These are phyloP conservation scores for Atta texana DNA, from an alignment of 1,140 invertebrate genomes.

Conservation along the genomic window DNA sequence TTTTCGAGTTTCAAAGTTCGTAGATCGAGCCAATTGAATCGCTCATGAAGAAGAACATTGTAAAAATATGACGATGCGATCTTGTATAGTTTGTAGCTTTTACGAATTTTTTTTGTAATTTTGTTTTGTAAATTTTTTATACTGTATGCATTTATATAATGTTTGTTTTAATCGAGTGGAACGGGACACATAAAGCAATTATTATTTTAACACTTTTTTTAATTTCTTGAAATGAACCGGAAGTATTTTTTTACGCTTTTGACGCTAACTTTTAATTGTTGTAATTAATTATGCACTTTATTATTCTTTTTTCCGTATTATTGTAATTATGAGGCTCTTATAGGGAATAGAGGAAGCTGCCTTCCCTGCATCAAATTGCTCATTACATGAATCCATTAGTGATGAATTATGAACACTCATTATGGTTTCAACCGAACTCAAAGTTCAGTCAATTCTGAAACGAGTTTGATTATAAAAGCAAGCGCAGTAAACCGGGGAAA, in stretches of 20 bases:
- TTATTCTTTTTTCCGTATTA: not conserved
- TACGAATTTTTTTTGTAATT: not conserved
- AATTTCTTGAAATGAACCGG: not conserved
- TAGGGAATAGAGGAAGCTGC: not conserved
- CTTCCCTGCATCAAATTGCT: constrained; percentile 1
- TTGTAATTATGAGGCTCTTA: not conserved
- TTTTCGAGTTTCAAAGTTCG: not conserved
- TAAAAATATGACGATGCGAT: not conserved
- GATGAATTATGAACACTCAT: constrained; percentile 45
- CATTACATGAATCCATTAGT: constrained; percentile 15
- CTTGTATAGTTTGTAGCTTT: not conserved
- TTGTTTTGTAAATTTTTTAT: not conserved
- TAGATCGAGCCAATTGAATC: not conserved
- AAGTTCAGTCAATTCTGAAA: constrained; percentile 6
- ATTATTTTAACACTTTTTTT: not conserved
- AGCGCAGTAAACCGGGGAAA: not conserved
- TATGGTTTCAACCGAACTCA: not conserved
- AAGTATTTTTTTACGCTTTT: not conserved
- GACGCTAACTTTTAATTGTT: not conserved
- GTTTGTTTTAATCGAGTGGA: not conserved
- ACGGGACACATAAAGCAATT: not conserved
- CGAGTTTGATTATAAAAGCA: constrained; percentile 10
- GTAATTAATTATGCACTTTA: not conserved
- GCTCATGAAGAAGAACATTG: not conserved
- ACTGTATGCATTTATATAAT: not conserved